These are phyloP conservation scores for Tolypeutes matacus DNA, from an alignment of 2,797 vertebrate species.

Conservation along the genomic window DNA sequence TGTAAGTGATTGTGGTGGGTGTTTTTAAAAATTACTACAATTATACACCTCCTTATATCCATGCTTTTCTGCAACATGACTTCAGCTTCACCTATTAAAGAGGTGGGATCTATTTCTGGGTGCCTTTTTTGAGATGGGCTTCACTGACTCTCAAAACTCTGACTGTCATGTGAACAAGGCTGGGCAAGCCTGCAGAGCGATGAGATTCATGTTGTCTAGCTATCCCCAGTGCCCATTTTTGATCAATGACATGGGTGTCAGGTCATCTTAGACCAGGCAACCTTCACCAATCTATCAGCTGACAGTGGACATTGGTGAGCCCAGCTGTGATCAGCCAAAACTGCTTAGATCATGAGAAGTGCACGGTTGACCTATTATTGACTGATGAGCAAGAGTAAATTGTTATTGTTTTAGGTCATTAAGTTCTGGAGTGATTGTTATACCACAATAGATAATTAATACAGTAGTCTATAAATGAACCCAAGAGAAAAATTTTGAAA, in stretches of 20 bases:
- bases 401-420: no score
- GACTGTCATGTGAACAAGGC: no score
- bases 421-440: no score
- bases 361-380: no score
- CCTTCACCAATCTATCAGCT: background rate
- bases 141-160: background rate
- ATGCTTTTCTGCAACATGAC: background rate
- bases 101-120: background rate
- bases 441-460: no score
- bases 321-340: background rate
- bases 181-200: background rate
- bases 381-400: no score
- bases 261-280: background rate
- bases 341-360: no score
- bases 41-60: background rate
- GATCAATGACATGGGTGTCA: background rate
- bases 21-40: background rate
- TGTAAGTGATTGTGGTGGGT: background rate
- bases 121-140: background rate
- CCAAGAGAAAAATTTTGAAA: background rate
- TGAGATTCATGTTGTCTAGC: background rate
- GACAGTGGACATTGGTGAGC: background rate
- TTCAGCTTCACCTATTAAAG: background rate
- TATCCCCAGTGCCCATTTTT: background rate
- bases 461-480: background rate